Conservation (phyloP, 2,797 vertebrate species). For the Sparidentex hasta region DNA sequence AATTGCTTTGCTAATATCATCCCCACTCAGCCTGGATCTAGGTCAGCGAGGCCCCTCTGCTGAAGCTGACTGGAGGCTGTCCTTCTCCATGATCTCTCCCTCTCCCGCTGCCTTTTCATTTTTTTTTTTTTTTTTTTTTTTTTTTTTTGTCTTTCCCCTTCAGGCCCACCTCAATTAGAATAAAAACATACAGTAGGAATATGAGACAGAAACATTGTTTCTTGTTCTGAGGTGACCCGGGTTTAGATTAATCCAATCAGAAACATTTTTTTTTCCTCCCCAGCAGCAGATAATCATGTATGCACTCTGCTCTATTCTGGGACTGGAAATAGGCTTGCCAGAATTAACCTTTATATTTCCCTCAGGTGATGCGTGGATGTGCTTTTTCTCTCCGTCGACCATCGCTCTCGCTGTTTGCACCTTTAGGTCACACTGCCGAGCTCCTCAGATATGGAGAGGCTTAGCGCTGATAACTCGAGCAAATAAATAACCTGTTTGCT, state of each 20-base stretch:
- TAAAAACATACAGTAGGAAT: constrained; percentile 51
- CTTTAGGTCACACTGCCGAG: constrained; percentile 41
- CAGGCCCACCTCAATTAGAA: constrained; percentile 61
- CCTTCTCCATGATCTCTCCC: constrained; percentile 64
- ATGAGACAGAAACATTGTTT: constrained; percentile 31
- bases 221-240: constrained; percentile 48
- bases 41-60: constrained; percentile 78
- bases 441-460: constrained; percentile 20
- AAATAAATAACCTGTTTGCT: constrained; percentile 21
- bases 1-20: constrained; percentile 87
- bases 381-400: constrained; percentile 42
- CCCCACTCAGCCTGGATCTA: constrained; percentile 82
- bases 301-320: constrained; percentile 66
- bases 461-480: constrained; percentile 12
- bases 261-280: constrained; percentile 14
- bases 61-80: constrained; percentile 71
- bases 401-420: constrained; percentile 32
- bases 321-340: constrained; percentile 61
- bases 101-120: constrained; percentile 20
- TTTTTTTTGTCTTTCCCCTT: neutral
- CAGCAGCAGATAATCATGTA: constrained; percentile 65
- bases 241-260: constrained; percentile 58
- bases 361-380: constrained; percentile 63
- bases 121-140: neutral
- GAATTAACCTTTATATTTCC: constrained; percentile 74